Evolutionary conservation across 2,797 vertebrate genomes (phyloP).

Genomic region (Sebastes steindachneri): DNA sequence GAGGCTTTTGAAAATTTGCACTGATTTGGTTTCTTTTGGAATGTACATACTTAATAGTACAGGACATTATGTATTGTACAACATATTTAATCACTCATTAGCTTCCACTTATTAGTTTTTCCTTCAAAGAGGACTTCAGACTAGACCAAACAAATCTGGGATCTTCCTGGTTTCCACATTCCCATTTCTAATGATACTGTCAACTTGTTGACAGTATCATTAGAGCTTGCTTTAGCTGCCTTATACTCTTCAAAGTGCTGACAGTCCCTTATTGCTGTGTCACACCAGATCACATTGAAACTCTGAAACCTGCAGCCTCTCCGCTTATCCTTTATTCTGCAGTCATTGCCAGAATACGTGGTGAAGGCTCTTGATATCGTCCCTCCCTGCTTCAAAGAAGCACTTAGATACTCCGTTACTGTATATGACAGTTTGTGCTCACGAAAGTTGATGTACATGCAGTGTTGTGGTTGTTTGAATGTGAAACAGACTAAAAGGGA

Average conservation of each 20-base stretch:
- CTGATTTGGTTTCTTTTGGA: neutral
- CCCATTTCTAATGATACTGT: neutral
- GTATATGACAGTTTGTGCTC: constrained; percentile 2
- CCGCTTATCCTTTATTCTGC: constrained; percentile 2
- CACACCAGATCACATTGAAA: neutral
- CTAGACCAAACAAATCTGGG: neutral
- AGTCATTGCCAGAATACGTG: constrained; percentile 15
- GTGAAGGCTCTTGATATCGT: neutral
- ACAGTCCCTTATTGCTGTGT: constrained; percentile 2
- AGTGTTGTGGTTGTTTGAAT: constrained; percentile 68
- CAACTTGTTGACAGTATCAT: constrained; percentile 16
- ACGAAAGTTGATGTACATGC: constrained; percentile 26
- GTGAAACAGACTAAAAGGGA: constrained; percentile 65
- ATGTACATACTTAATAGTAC: neutral
- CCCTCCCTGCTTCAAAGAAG: neutral
- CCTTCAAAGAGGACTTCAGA: neutral
- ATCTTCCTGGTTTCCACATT: neutral
- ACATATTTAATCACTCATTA: neutral
- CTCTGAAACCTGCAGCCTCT: constrained; percentile 14
- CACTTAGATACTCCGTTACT: neutral
- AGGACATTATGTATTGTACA: neutral
- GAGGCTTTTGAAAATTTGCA: neutral
- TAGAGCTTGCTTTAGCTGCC: constrained; percentile 4
- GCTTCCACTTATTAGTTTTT: neutral
- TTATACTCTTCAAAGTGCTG: neutral